phyloP scores from a whole-genome alignment of 2,113 vertebrate genomes.

The Lamprologus speciosus region DNA sequence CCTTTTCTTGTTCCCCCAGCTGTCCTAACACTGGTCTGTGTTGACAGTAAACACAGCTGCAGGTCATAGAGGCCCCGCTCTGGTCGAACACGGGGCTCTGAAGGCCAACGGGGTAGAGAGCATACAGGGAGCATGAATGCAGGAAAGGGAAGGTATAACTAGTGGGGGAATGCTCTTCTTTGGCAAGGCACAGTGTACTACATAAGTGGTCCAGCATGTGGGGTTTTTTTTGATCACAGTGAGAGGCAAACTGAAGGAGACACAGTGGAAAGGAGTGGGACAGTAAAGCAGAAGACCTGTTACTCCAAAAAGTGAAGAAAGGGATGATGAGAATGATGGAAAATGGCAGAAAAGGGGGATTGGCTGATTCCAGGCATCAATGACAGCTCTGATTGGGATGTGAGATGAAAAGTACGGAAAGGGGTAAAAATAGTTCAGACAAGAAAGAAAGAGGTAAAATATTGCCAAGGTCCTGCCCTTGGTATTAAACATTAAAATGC shows the following conservation, averaged over 20 bases:
- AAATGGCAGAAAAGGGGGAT: neutral
- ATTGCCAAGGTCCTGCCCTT: neutral
- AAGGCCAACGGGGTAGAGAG: constrained; percentile 38
- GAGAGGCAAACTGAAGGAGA: neutral
- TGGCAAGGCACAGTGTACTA: neutral
- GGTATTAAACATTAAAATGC: neutral
- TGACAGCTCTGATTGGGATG: neutral
- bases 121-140: constrained; percentile 13
- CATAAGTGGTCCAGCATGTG: neutral
- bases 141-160: constrained; percentile 10
- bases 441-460: neutral
- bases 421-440: neutral
- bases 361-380: neutral
- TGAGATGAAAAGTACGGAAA: neutral
- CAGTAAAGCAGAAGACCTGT: neutral
- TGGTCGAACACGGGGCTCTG: constrained; percentile 58
- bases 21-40: constrained; percentile 75
- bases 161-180: neutral
- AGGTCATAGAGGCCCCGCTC: constrained; percentile 68
- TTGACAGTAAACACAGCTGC: constrained; percentile 80
- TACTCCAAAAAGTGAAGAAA: neutral
- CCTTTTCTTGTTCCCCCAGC: constrained; percentile 72
- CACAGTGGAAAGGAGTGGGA: neutral
- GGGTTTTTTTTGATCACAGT: neutral
- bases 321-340: neutral